These are phyloP conservation scores for Pseudomyrmex dendroicus DNA, from an alignment of 1,140 invertebrate genomes.

Conservation along the genomic window DNA sequence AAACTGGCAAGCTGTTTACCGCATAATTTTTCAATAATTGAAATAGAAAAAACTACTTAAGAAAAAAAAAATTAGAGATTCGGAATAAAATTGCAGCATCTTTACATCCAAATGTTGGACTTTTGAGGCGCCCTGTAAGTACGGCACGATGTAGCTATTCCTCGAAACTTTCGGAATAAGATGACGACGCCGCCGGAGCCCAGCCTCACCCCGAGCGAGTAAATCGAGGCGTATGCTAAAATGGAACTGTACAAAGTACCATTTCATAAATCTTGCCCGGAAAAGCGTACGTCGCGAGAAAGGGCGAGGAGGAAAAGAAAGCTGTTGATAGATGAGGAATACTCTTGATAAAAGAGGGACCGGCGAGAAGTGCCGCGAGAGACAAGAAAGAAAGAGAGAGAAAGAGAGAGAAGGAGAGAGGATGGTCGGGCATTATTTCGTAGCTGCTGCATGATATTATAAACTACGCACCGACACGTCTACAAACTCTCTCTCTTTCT, in stretches of 20 bases:
- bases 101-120: slow-evolving; percentile 1
- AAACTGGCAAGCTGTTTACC: not conserved
- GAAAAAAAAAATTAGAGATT: slow-evolving; percentile 7
- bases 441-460: slow-evolving; percentile 73
- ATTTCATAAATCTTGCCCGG: slow-evolving; percentile 81
- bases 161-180: slow-evolving; percentile 78
- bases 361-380: slow-evolving; percentile 25
- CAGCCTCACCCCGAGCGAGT: slow-evolving; percentile 62
- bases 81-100: not conserved
- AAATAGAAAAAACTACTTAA: not conserved
- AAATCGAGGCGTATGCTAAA: slow-evolving; percentile 78
- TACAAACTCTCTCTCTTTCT: not conserved
- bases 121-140: slow-evolving; percentile 17
- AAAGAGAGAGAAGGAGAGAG: no score
- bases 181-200: slow-evolving; percentile 70
- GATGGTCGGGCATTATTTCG: slow-evolving; percentile 71
- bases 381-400: no score
- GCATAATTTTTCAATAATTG: not conserved
- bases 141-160: slow-evolving; percentile 47
- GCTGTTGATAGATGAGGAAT: slow-evolving; percentile 81
- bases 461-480: slow-evolving; percentile 61
- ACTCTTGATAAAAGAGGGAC: slow-evolving; percentile 62
- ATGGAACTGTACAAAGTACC: slow-evolving; percentile 82
- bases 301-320: slow-evolving; percentile 75
- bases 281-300: slow-evolving; percentile 72